Percentiles rank a stretch among this genome's conserved stretches.
These are phyloP conservation scores for Homalodisca vitripennis DNA, from an alignment of 1,140 invertebrate species.

Conservation along the genomic window DNA sequence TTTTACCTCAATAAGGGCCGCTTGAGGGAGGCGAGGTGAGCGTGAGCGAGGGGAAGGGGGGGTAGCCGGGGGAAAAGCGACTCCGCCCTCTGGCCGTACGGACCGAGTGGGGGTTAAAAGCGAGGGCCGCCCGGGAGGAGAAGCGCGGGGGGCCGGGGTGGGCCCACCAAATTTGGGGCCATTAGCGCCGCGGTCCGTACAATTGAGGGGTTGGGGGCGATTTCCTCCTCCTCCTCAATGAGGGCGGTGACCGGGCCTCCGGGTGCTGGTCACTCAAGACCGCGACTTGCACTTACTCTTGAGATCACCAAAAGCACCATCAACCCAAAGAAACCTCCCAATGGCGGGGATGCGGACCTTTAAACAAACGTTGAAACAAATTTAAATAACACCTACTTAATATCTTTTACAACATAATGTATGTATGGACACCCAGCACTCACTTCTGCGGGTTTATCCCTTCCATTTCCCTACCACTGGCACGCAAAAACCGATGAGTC, in stretches of 20 bases:
- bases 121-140: constrained; percentile 29
- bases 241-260: constrained; percentile 69
- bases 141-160: constrained; percentile 23
- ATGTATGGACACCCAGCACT: no score
- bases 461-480: no score
- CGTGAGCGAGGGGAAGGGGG: not conserved
- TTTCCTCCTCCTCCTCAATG: constrained; percentile 67
- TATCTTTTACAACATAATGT: no score
- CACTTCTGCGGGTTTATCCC: no score
- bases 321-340: constrained; percentile 83
- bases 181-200: constrained; percentile 19
- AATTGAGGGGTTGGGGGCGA: constrained; percentile 9
- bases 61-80: not conserved
- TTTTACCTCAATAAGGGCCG: constrained; percentile 20
- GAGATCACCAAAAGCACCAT: constrained; percentile 84
- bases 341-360: constrained; percentile 78
- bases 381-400: no score
- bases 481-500: no score
- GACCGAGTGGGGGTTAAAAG: constrained; percentile 1
- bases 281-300: constrained; percentile 68
- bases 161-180: constrained; percentile 6
- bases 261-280: constrained; percentile 52
- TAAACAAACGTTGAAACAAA: no score
- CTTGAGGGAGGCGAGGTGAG: constrained; percentile 30
- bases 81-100: constrained; percentile 15